These are phyloP conservation scores for Orthosia cruda DNA, from an alignment of 2,888 invertebrate species.

Conservation along the genomic window DNA sequence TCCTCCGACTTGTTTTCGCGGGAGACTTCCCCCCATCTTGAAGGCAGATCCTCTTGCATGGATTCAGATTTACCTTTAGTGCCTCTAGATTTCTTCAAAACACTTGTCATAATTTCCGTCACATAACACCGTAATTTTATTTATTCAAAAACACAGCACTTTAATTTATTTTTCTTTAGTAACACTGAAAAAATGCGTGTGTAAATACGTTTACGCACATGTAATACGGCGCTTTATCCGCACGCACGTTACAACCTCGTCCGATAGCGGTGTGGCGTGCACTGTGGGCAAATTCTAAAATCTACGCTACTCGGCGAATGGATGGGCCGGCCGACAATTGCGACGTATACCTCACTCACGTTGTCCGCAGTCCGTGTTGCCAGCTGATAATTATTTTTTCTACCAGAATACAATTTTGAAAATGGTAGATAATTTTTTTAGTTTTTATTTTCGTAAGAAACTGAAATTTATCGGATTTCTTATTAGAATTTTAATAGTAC, in stretches of 20 bases:
- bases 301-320: constrained; percentile 54
- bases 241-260: constrained; percentile 53
- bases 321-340: constrained; percentile 56
- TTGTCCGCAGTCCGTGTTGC: constrained; percentile 68
- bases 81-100: constrained; percentile 89
- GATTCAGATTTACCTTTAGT: constrained; percentile 90
- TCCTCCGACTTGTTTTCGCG: constrained; percentile 93
- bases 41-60: constrained; percentile 90
- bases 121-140: constrained; percentile 82
- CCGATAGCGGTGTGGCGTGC: constrained; percentile 41
- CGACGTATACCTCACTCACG: constrained; percentile 64
- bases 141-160: constrained; percentile 64
- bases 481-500: not conserved
- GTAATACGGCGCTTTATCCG: constrained; percentile 57
- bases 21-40: constrained; percentile 84
- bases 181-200: constrained; percentile 55
- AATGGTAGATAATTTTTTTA: constrained; percentile 36
- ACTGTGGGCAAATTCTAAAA: constrained; percentile 50
- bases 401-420: constrained; percentile 44
- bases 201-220: constrained; percentile 65
- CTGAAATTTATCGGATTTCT: not conserved
- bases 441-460: not conserved
- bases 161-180: constrained; percentile 55
- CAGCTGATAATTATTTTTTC: constrained; percentile 42
- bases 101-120: constrained; percentile 88